phyloP scores from a whole-genome alignment of 2,797 vertebrate species.

The Cossypha heuglini region DNA sequence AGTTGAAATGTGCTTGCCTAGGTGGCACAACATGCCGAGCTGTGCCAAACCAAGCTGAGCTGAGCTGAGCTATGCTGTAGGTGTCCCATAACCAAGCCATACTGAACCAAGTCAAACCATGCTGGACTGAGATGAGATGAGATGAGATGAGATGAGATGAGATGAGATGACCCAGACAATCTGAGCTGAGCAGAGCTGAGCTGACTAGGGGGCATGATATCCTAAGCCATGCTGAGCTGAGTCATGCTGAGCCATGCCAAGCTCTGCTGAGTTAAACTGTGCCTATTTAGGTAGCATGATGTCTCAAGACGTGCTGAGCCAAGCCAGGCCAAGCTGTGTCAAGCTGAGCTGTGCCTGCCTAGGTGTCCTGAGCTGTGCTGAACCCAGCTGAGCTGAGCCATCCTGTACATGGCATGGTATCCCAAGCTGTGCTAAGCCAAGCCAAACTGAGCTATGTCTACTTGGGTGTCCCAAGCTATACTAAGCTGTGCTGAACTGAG shows the following conservation, averaged over 20 bases:
- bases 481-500: neutral
- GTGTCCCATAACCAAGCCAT: neutral
- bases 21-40: neutral
- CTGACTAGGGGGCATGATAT: neutral
- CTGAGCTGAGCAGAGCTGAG: neutral
- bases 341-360: neutral
- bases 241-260: neutral
- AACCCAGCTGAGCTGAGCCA: accelerated
- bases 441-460: neutral
- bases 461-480: neutral
- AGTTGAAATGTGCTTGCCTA: neutral
- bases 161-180: too few relatives aligned
- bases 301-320: neutral
- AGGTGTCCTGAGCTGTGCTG: neutral
- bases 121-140: neutral
- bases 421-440: neutral
- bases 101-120: accelerated
- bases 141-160: too few relatives aligned
- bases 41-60: neutral
- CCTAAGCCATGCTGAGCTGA: neutral
- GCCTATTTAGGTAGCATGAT: neutral
- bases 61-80: accelerated
- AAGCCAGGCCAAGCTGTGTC: neutral
- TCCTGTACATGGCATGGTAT: neutral
- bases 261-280: neutral